phyloP scores from a whole-genome alignment of 2,888 invertebrate genomes.

The Alentia gelatinosa region DNA sequence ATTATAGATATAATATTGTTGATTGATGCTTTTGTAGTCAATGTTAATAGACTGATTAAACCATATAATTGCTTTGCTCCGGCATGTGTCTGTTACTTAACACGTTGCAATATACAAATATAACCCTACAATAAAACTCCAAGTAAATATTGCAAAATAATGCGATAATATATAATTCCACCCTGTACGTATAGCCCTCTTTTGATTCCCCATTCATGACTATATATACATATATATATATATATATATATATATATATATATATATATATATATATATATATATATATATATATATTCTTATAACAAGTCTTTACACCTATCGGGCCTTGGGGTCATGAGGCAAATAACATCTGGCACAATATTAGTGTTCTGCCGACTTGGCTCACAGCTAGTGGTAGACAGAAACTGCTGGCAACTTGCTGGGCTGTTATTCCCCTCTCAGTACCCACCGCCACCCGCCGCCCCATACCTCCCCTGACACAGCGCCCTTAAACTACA shows the following conservation, averaged over 20 bases:
- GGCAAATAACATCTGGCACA: background rate
- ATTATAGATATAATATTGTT: too few species aligned
- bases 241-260: background rate
- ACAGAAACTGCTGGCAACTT: constrained; percentile 1
- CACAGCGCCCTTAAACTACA: too few species aligned
- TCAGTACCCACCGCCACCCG: background rate
- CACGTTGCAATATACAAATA: too few species aligned
- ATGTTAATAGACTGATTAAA: too few species aligned
- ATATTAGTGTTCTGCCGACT: background rate
- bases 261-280: background rate
- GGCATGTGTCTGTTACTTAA: too few species aligned
- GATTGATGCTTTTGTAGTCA: too few species aligned
- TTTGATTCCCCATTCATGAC: background rate
- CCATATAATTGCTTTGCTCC: too few species aligned
- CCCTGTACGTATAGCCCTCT: background rate
- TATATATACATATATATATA: background rate
- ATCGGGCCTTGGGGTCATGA: background rate
- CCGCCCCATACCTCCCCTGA: background rate
- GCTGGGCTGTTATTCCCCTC: background rate
- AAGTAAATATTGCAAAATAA: too few species aligned
- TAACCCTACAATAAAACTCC: too few species aligned
- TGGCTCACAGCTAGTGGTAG: background rate
- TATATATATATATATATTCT: background rate
- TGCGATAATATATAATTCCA: too few species aligned
- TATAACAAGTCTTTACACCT: background rate